These are phyloP conservation scores for Trematocara macrostoma DNA, from an alignment of 2,113 vertebrate genomes.

Conservation along the genomic window DNA sequence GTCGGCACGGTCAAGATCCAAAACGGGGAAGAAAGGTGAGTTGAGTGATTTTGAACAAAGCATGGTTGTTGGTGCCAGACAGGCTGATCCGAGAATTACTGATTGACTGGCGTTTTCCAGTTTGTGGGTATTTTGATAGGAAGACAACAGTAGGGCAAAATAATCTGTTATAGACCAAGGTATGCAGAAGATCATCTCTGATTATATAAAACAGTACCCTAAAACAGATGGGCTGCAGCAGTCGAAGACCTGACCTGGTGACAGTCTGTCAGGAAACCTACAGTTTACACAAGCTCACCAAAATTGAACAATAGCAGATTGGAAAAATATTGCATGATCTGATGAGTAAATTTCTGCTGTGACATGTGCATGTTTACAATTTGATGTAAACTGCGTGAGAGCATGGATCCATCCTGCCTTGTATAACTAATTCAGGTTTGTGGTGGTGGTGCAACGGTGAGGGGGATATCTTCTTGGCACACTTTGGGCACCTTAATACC, in stretches of 20 bases:
- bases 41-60: neutral
- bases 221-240: neutral
- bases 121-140: neutral
- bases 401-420: neutral
- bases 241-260: rapidly evolving
- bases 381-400: neutral
- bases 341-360: neutral
- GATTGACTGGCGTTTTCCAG: neutral
- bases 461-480: neutral
- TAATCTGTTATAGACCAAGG: neutral
- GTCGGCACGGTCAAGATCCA: neutral
- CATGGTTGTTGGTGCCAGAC: neutral
- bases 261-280: neutral
- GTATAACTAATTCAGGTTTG: neutral
- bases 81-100: neutral
- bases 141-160: neutral
- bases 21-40: neutral
- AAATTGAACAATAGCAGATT: neutral
- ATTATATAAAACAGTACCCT: neutral
- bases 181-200: neutral
- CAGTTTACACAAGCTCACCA: neutral
- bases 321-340: neutral
- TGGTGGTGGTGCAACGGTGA: neutral
- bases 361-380: neutral
- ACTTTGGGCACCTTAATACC: neutral